These are phyloP conservation scores for Amphimedon queenslandica DNA, from an alignment of 37 sponge, comb jelly and placozoan species.

Conservation along the genomic window DNA sequence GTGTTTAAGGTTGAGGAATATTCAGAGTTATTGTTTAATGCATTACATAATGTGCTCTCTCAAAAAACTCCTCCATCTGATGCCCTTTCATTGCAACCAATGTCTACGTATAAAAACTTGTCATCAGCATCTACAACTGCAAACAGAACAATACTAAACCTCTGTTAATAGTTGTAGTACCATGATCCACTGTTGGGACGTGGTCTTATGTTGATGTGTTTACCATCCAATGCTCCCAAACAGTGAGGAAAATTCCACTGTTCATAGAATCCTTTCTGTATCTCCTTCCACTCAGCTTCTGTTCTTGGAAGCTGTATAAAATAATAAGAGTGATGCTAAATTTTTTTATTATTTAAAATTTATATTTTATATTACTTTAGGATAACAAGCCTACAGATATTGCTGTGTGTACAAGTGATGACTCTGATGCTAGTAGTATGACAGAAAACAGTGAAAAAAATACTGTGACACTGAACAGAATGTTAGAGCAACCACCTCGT, in stretches of 20 bases:
- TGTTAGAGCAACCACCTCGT: too few relatives aligned
- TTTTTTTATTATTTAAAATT: too few relatives aligned
- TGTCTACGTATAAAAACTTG: constrained; percentile 39
- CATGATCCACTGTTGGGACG: constrained; percentile 43
- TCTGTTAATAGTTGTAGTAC: constrained; percentile 50
- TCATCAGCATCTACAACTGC: constrained; percentile 43
- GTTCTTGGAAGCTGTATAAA: constrained; percentile 22
- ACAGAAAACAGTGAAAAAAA: too few relatives aligned
- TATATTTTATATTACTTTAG: too few relatives aligned
- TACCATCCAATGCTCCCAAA: constrained; percentile 59
- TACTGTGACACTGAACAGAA: too few relatives aligned
- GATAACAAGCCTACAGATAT: too few relatives aligned
- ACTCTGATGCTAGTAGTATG: too few relatives aligned
- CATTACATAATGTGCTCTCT: not conserved
- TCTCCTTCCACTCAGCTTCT: constrained; percentile 27
- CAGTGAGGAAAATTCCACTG: constrained; percentile 39
- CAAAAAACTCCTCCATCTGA: constrained; percentile 52
- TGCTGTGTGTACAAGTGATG: too few relatives aligned
- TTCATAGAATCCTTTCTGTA: constrained; percentile 14
- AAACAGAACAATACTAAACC: constrained; percentile 32
- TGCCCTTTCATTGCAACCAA: constrained; percentile 37
- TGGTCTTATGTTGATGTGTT: constrained; percentile 37
- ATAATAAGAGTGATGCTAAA: too few relatives aligned
- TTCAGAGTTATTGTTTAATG: constrained; percentile 18
- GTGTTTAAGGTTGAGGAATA: constrained; percentile 14